Base-by-base conservation (phyloP, 2,113 vertebrate genomes). In the Nycticebus coucang region DNA sequence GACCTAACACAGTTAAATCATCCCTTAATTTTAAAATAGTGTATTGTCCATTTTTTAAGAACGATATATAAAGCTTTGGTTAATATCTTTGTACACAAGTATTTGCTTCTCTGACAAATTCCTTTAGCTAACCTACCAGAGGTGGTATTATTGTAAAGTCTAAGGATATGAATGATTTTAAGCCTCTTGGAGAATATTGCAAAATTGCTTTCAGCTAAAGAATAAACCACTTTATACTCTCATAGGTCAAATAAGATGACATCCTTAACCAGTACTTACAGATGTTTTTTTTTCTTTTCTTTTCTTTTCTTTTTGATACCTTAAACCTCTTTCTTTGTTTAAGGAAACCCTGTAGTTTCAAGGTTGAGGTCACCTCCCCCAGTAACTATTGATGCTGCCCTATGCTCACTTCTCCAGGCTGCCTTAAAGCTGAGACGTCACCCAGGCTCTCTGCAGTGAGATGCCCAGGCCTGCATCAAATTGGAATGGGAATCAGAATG, bases 191-290 rank as follows among this genome's bases (percentile, higher is more conserved):
- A 75, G 57, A 22, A n/a, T 77, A 80, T 37, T 59, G 22, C 80
- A 37, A 89, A 92, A 85, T 86, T 45, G 69, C 33, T 94, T 90
- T 88, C 45, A 66, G 85, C 75, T 92, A 86, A 96, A 94, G 68
- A 95, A 57, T 55, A 77, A 91, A 35, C 86, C 33, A 55, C 10
- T 84, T 89, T 68, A 13, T 68, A 45, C 28, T 59, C 75, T 94
- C 69, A 13, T 14, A 57, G 19, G 13, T 87, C 37, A 79, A 26
- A 19, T 7, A 86, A 82, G 72, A 80, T 33, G 30, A 41, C 60
- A 35, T 86, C 35, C 64, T 79, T 87, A 59, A 50, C 57, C 41
- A 41, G 55, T 37, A 9, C 26, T 28, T 64, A 14, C 33, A 5
- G 14, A 7, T 24, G 30, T 37, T 37, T 28, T 62, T 45, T 26